Conservation (phyloP, 2,888 invertebrate genomes). For the Scelioninae gen. 2 region DNA sequence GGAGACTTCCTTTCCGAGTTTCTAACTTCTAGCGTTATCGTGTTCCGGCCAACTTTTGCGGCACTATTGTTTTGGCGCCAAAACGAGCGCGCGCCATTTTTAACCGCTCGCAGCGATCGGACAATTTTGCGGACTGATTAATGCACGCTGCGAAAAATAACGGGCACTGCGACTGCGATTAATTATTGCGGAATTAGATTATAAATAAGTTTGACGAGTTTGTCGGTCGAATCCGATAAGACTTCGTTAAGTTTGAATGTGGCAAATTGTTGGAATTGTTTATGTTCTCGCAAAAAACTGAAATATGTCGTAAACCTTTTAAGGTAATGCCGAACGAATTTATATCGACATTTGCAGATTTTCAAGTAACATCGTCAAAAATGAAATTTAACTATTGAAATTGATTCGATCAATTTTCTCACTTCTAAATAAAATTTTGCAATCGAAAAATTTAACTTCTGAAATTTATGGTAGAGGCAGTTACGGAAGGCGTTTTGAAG, state of each 20-base stretch:
- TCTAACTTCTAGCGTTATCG: slow-evolving; percentile 47
- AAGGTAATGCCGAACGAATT: too few species aligned
- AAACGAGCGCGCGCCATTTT: slow-evolving; percentile 43
- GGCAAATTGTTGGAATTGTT: not conserved
- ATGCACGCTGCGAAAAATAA: slow-evolving; percentile 42
- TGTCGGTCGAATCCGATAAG: not conserved
- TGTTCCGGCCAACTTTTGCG: slow-evolving; percentile 48
- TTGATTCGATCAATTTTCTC: too few species aligned
- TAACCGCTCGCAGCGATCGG: slow-evolving; percentile 40
- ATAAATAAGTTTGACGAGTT: slow-evolving; percentile 27
- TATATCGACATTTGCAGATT: too few species aligned
- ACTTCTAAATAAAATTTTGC: too few species aligned
- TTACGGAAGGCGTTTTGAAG: too few species aligned
- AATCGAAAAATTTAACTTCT: too few species aligned
- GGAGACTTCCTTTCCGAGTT: slow-evolving; percentile 38
- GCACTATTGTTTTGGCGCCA: slow-evolving; percentile 49
- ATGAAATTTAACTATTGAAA: too few species aligned
- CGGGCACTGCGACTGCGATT: slow-evolving; percentile 21
- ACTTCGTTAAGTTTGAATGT: not conserved
- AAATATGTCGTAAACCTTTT: too few species aligned
- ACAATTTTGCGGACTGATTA: slow-evolving; percentile 35
- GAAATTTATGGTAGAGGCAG: too few species aligned
- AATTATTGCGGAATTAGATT: slow-evolving; percentile 30
- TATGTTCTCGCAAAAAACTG: too few species aligned
- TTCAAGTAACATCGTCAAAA: too few species aligned